Percentiles rank a stretch among this genome's conserved stretches.
Evolutionary conservation across 2,113 vertebrate species (phyloP).

Genomic region (Cephalopholis sonnerati): DNA sequence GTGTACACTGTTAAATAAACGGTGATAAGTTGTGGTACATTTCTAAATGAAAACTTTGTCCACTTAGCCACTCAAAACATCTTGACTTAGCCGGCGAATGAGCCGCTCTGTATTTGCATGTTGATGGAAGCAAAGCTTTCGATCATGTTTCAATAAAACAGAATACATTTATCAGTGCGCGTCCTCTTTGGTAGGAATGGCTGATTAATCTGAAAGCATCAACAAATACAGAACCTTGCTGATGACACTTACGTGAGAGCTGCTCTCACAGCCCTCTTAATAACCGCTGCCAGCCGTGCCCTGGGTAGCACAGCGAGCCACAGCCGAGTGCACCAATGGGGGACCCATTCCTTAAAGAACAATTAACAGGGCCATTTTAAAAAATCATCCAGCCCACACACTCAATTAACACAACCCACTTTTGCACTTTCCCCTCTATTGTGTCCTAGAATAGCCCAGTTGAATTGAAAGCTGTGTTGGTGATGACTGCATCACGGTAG

Average conservation of each 20-base stretch:
- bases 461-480: slow-evolving; percentile 68
- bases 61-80: background rate
- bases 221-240: slow-evolving; percentile 55
- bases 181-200: slow-evolving; percentile 32
- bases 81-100: background rate
- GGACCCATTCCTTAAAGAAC: slow-evolving; percentile 83
- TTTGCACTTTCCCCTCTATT: slow-evolving; percentile 79
- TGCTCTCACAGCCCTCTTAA: slow-evolving; percentile 51
- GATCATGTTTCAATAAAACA: slow-evolving; percentile 28
- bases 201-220: slow-evolving; percentile 54
- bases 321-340: slow-evolving; percentile 62
- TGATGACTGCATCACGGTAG: slow-evolving; percentile 56
- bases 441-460: slow-evolving; percentile 79
- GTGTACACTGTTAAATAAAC: background rate
- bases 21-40: background rate
- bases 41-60: background rate
- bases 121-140: slow-evolving; percentile 14
- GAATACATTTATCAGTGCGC: slow-evolving; percentile 13
- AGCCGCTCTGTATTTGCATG: slow-evolving; percentile 9
- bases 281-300: slow-evolving; percentile 67
- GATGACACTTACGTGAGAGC: slow-evolving; percentile 69
- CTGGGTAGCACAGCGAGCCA: slow-evolving; percentile 61
- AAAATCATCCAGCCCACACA: slow-evolving; percentile 82
- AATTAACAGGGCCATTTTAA: slow-evolving; percentile 85
- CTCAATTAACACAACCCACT: slow-evolving; percentile 85